Conservation (phyloP, 2,888 invertebrate species). For the Clivina fossor region DNA sequence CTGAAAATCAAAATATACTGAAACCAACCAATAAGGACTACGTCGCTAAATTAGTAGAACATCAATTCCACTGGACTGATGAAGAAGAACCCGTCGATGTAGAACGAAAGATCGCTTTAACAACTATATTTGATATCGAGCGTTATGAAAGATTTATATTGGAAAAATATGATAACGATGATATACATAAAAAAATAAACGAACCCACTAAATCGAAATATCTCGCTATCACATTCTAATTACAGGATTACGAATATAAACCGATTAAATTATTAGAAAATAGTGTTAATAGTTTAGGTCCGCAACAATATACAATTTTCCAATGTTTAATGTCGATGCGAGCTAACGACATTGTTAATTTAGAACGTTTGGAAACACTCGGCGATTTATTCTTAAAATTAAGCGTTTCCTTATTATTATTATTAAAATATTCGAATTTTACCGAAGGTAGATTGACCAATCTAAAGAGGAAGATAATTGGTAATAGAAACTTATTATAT, state of each 20-base stretch:
- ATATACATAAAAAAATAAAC: constrained; percentile 49
- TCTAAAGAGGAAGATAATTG: constrained; percentile 70
- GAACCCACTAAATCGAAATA: constrained; percentile 39
- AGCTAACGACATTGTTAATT: constrained; percentile 73
- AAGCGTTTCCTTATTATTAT: constrained; percentile 71
- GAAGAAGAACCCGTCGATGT: constrained; percentile 69
- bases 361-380: constrained; percentile 83
- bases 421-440: constrained; percentile 64
- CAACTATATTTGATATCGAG: constrained; percentile 68
- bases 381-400: constrained; percentile 90
- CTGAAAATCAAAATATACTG: constrained; percentile 52
- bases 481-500: constrained; percentile 85
- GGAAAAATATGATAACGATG: constrained; percentile 38
- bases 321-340: constrained; percentile 72
- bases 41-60: constrained; percentile 53
- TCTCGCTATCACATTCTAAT: constrained; percentile 46
- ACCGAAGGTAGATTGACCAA: constrained; percentile 80
- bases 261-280: constrained; percentile 37
- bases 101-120: constrained; percentile 58
- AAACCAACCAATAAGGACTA: constrained; percentile 51
- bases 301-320: constrained; percentile 55
- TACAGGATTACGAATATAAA: constrained; percentile 41
- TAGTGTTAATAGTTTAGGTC: constrained; percentile 46
- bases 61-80: constrained; percentile 54
- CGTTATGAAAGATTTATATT: constrained; percentile 67